A percentile compares a stretch with the other conserved stretches of the same genome.
These are phyloP conservation scores for Tricholaema leucomelas DNA, from an alignment of 2,113 vertebrate genomes.

Conservation along the genomic window DNA sequence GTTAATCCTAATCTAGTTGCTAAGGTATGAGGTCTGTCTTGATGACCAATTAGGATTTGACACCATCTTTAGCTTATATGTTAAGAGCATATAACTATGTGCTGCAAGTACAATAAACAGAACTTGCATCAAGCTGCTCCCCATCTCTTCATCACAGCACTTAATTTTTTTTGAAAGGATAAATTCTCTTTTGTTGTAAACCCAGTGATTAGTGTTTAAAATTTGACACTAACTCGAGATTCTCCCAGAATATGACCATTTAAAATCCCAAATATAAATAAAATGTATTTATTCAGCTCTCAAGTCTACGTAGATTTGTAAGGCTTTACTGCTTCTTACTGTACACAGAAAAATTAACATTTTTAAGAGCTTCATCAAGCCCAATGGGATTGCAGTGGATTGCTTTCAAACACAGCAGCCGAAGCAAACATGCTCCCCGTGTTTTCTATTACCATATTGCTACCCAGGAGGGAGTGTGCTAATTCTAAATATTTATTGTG, in stretches of 20 bases:
- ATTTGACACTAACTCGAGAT: background rate
- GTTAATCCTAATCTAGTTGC: no score
- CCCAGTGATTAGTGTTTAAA: background rate
- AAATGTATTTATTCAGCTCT: slow-evolving; percentile 18
- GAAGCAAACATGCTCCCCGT: background rate
- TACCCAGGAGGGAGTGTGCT: background rate
- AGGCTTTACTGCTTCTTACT: slow-evolving; percentile 1
- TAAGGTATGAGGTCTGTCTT: no score
- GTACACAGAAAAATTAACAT: slow-evolving; percentile 18
- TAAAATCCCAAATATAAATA: slow-evolving; percentile 1
- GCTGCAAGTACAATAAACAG: no score
- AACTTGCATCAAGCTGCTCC: no score
- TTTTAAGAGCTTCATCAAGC: slow-evolving; percentile 32
- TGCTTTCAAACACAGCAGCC: slow-evolving; percentile 32
- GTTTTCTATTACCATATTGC: background rate
- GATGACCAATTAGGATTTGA: no score
- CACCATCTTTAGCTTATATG: no score
- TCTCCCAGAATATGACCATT: background rate
- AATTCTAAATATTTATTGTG: slow-evolving; percentile 51
- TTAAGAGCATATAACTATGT: no score
- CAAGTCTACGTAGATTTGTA: slow-evolving; percentile 19
- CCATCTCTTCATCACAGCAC: no score
- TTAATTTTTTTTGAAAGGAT: background rate
- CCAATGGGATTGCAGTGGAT: background rate
- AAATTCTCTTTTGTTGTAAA: background rate